Conservation (phyloP, 2,797 vertebrate genomes). For the Gymnothorax javanicus region DNA sequence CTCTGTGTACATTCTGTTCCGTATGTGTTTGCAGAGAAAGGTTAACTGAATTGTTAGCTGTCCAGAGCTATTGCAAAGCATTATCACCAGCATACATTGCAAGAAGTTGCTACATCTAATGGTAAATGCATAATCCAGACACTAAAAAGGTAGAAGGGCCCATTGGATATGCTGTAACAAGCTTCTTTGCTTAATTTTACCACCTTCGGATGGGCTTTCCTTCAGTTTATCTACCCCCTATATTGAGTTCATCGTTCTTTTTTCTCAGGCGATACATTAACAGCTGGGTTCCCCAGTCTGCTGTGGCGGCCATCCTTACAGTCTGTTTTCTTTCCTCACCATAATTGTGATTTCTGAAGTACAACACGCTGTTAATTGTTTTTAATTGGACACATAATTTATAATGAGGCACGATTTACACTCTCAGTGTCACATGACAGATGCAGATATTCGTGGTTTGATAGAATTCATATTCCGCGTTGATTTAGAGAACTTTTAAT, state of each 20-base stretch:
- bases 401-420: neutral
- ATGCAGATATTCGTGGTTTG: neutral
- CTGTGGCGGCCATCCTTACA: neutral
- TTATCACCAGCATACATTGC: neutral
- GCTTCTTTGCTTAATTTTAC: neutral
- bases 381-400: constrained; percentile 9
- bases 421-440: constrained; percentile 7
- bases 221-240: neutral
- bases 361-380: neutral
- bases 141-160: neutral
- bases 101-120: neutral
- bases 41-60: neutral
- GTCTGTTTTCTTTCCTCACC: neutral
- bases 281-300: neutral
- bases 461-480: neutral
- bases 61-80: neutral
- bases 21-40: neutral
- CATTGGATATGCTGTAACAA: neutral
- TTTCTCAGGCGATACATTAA: neutral
- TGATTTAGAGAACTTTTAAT: neutral
- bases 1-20: neutral
- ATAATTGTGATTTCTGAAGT: neutral
- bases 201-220: neutral
- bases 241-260: neutral
- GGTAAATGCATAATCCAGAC: neutral